phyloP scores from a whole-genome alignment of 2,888 invertebrate species.

The Zele albiditarsus region DNA sequence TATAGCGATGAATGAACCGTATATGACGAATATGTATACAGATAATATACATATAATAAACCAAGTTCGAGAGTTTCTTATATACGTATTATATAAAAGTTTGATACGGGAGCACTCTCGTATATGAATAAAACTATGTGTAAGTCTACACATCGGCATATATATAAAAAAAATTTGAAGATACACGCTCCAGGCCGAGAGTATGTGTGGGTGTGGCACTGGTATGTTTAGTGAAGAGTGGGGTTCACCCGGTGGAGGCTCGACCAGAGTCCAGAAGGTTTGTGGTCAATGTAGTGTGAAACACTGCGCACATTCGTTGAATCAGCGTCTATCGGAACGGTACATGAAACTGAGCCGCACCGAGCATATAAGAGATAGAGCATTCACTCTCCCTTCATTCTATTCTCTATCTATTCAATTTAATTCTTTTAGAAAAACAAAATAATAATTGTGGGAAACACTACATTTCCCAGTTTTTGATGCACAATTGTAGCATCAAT shows the following conservation, averaged over 20 bases:
- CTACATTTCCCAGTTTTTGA: too few relatives aligned
- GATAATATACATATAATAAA: too few relatives aligned
- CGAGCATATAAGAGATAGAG: not conserved
- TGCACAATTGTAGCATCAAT: too few relatives aligned
- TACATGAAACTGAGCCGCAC: constrained; percentile 38
- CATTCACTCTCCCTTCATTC: not conserved
- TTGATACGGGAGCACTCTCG: too few relatives aligned
- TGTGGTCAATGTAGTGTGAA: constrained; percentile 41
- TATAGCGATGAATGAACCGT: too few relatives aligned
- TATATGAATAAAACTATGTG: too few relatives aligned
- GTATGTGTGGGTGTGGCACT: constrained; percentile 2
- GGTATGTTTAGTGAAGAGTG: constrained; percentile 4
- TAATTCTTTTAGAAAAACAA: too few relatives aligned
- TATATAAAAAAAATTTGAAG: not conserved
- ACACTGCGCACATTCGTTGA: constrained; percentile 48
- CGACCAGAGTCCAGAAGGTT: constrained; percentile 54
- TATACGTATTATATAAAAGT: too few relatives aligned
- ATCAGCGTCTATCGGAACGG: constrained; percentile 54
- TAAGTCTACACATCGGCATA: not conserved
- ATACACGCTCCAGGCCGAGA: constrained; percentile 3
- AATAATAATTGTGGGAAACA: too few relatives aligned
- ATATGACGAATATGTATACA: too few relatives aligned
- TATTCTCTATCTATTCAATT: not conserved
- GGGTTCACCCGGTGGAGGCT: constrained; percentile 56
- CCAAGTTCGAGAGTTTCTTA: too few relatives aligned